Base-by-base conservation (phyloP, 1,140 invertebrate genomes). In the Pseudomyrmex sp. region DNA sequence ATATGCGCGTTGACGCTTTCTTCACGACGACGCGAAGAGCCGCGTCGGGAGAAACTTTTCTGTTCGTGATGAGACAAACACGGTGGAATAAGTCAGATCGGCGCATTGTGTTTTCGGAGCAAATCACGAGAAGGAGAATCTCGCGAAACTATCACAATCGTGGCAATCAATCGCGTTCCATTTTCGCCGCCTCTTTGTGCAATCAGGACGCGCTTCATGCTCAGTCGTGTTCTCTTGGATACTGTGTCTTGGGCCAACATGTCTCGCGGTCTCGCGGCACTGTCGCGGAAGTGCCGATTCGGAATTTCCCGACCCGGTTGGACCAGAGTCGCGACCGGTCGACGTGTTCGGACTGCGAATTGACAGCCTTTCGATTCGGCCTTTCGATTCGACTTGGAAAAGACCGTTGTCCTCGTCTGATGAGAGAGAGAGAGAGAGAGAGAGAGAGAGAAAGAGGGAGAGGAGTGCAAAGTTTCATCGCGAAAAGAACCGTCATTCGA, bases 131-230 rank as follows among this genome's bases (percentile, higher is more conserved):
- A 9, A 65, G 52, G 15, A 63, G 46, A 18, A 63, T 75, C 48
- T 44, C 26, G n/a, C 58, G 48, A 7, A 7, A 44, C 23, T 48
- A 52, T 50, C 66, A 80, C 76, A 80, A 80, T 83, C 65, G 56
- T 54, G 58, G 68, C 80, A 85, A 85, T 85, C 84, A 85, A 85
- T 74, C 77, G 69, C 48, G 63, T 62, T 84, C 59, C 59, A 46
- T 70, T 56, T 77, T 66, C 26, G 59, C n/a, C 65, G 63, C 66
- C 86, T 82, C 88, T 89, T 88, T 88, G 88, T 86, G 80, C 82
- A 89, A 89, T 89, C 87, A 89, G 73, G 50, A 58, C 54, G 48
- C 13, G 56, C 76, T 63, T 74, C 46, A 82, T 44, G 18, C 58
- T 20, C 75, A 48, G 0, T 26, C 65, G 20, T 4, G 23, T 18